These are phyloP conservation scores for Scolanthus callimorphus DNA, from an alignment of 92 coral and sea anemone genomes.

Conservation along the genomic window DNA sequence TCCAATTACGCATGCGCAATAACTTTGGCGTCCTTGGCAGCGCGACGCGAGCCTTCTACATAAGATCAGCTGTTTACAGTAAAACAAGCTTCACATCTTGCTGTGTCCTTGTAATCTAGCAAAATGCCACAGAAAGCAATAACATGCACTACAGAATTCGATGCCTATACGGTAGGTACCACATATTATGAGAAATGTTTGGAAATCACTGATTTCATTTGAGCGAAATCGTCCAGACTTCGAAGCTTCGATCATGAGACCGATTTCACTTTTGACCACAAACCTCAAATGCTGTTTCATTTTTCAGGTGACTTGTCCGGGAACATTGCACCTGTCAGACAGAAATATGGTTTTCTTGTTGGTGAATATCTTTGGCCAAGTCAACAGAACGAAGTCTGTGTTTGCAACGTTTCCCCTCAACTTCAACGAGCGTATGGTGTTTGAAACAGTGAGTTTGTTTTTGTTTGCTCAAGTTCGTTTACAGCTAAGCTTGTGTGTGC, in stretches of 20 bases:
- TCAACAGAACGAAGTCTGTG: constrained; percentile 89
- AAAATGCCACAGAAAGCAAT: constrained; percentile 89
- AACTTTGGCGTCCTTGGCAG: no score
- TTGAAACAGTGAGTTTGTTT: constrained; percentile 66
- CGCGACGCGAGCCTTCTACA: no score
- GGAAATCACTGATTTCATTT: background rate
- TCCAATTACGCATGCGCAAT: no score
- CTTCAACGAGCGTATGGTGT: constrained; percentile 80
- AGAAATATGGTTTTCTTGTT: constrained; percentile 88
- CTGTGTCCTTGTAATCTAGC: no score
- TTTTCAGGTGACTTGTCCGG: constrained; percentile 89
- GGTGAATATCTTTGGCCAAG: constrained; percentile 67
- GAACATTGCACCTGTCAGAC: constrained; percentile 91
- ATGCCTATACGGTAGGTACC: constrained; percentile 78
- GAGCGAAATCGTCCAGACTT: background rate
- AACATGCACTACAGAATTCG: constrained; percentile 81
- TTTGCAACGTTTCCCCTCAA: constrained; percentile 93
- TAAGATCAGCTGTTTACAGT: no score
- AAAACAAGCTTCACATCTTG: no score
- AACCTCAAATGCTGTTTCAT: no score
- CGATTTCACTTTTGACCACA: background rate
- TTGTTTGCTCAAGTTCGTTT: background rate
- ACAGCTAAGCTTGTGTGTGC: background rate
- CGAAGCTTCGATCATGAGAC: background rate
- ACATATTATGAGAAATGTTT: background rate